These are phyloP conservation scores for Saxicola maurus DNA, from an alignment of 2,797 vertebrate species.

Conservation along the genomic window DNA sequence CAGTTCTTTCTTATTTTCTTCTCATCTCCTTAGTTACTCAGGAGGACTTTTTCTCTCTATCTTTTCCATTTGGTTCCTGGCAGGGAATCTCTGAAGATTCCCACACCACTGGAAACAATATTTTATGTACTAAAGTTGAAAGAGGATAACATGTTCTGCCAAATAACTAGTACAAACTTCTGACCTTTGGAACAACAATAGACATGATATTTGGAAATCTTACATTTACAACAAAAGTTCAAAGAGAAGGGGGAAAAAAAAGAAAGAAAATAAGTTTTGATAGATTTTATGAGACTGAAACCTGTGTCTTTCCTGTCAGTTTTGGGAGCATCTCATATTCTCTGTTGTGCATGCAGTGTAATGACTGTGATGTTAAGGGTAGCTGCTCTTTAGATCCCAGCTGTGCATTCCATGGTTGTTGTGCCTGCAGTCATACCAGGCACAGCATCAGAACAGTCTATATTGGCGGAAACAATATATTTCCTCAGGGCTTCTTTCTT, in stretches of 20 bases:
- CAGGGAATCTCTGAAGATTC: not conserved
- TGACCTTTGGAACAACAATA: conserved; percentile 2
- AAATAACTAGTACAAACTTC: not conserved
- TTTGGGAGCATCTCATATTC: not conserved
- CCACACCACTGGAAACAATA: not conserved
- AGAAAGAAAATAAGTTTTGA: not conserved
- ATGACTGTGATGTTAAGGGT: not conserved
- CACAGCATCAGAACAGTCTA: not conserved
- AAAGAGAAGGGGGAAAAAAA: not conserved
- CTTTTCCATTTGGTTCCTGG: not conserved
- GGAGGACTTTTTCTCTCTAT: not conserved
- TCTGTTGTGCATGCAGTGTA: not conserved
- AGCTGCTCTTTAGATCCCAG: not conserved
- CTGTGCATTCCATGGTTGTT: not conserved
- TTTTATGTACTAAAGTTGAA: not conserved
- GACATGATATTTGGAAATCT: not conserved
- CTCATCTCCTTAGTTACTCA: not conserved
- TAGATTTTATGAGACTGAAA: not conserved
- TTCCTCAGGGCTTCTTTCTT: not conserved
- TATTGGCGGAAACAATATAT: not conserved
- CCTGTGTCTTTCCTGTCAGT: not conserved
- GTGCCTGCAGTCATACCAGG: not conserved
- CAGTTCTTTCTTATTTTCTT: not conserved
- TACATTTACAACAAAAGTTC: not conserved
- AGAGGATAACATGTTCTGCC: conserved; percentile 6